Percentiles rank a stretch among this genome's conserved stretches.
These are phyloP conservation scores for Nerophis lumbriciformis DNA, from an alignment of 2,113 vertebrate genomes.

Conservation along the genomic window DNA sequence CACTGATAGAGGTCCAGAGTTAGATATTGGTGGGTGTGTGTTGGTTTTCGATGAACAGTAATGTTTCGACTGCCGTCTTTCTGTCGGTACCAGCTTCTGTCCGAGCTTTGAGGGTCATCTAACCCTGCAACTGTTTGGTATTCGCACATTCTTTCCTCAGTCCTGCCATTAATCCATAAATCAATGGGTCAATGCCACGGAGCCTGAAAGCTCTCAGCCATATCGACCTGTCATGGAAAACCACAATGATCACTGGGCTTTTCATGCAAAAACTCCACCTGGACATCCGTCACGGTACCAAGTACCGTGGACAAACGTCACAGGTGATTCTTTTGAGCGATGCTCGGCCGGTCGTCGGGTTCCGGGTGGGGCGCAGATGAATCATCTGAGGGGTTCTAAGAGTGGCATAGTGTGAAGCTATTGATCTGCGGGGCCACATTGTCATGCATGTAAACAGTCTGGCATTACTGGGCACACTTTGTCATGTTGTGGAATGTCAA, in stretches of 20 bases:
- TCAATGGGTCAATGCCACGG: slow-evolving; percentile 57
- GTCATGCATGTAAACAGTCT: slow-evolving; percentile 50
- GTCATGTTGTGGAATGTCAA: slow-evolving; percentile 50
- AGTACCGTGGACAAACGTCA: slow-evolving; percentile 12
- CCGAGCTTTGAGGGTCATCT: slow-evolving; percentile 45
- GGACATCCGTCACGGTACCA: slow-evolving; percentile 49
- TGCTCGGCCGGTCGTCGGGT: slow-evolving; percentile 22
- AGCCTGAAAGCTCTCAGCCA: slow-evolving; percentile 60
- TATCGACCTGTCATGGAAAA: slow-evolving; percentile 66
- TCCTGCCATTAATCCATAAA: slow-evolving; percentile 60
- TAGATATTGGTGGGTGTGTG: no score
- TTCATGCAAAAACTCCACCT: slow-evolving; percentile 51
- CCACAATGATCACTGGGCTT: slow-evolving; percentile 55
- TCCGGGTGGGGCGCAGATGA: slow-evolving; percentile 21
- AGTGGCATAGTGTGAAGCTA: slow-evolving; percentile 17
- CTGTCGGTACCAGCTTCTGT: slow-evolving; percentile 9
- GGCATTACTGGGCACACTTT: slow-evolving; percentile 50
- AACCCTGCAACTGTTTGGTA: slow-evolving; percentile 40
- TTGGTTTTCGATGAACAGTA: no score
- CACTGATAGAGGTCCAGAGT: no score
- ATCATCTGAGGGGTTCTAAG: slow-evolving; percentile 17
- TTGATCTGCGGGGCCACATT: slow-evolving; percentile 40
- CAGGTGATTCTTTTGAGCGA: slow-evolving; percentile 37
- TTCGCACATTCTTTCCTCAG: slow-evolving; percentile 51
- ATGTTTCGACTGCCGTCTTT: no score